Percentiles rank a stretch among this genome's conserved stretches.
These are phyloP conservation scores for Stegodyphus mimosarum DNA, from an alignment of 1,140 invertebrate genomes.

Conservation along the genomic window DNA sequence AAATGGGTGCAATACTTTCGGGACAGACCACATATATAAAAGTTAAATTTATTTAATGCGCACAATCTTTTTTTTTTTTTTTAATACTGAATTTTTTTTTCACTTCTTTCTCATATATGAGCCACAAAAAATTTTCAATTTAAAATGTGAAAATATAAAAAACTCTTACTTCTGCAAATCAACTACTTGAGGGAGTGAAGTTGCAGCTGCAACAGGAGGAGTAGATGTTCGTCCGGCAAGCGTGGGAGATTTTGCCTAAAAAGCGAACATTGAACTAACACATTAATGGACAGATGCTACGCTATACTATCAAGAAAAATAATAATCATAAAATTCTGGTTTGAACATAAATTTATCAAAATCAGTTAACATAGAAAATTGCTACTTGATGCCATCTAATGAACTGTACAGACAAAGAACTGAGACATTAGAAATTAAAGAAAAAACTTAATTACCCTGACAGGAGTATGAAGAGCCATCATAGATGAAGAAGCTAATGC, in stretches of 20 bases:
- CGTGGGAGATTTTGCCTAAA: slow-evolving; percentile 55
- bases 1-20: no score
- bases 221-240: slow-evolving; percentile 46
- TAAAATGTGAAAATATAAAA: neutral
- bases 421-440: neutral
- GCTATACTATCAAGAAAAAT: no score
- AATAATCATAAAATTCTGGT: no score
- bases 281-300: no score
- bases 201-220: slow-evolving; percentile 28
- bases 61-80: no score
- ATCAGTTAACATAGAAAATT: neutral
- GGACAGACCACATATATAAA: no score
- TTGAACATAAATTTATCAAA: no score
- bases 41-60: no score
- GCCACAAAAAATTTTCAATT: no score
- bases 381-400: neutral
- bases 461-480: slow-evolving; percentile 43
- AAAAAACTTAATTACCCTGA: slow-evolving; percentile 28
- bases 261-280: neutral
- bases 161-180: slow-evolving; percentile 56
- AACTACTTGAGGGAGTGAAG: slow-evolving; percentile 41
- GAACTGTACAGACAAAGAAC: neutral
- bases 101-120: no score
- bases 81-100: no score
- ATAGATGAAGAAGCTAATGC: slow-evolving; percentile 38